phyloP scores from a whole-genome alignment of 2,888 invertebrate genomes.

The Ophion costatus region DNA sequence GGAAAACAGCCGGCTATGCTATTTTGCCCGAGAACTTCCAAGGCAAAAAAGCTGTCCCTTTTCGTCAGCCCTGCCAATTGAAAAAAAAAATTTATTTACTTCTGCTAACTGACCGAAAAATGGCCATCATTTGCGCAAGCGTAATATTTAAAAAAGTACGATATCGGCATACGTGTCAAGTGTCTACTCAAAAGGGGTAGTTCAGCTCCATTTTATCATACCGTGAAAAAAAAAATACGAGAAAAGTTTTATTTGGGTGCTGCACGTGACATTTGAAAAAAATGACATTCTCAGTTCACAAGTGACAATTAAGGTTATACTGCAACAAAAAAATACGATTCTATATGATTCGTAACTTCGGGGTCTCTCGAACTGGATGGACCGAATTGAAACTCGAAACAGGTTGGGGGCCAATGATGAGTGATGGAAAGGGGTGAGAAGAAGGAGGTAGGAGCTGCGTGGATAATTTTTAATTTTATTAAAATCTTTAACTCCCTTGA shows the following conservation, averaged over 20 bases:
- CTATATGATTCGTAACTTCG: not conserved
- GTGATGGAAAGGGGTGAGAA: slow-evolving; percentile 9
- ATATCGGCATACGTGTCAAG: not conserved
- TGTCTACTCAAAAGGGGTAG: not conserved
- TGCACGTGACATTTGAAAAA: not conserved
- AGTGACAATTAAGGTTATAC: not conserved
- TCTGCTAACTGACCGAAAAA: not conserved
- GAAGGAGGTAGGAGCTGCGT: not conserved
- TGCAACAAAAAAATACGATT: not conserved
- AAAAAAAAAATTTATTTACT: not conserved
- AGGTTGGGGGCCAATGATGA: slow-evolving; percentile 40
- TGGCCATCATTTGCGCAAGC: not conserved
- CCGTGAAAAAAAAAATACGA: not conserved
- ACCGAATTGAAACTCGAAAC: not conserved
- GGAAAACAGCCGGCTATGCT: slow-evolving; percentile 39
- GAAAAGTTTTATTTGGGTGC: not conserved
- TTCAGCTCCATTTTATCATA: not conserved
- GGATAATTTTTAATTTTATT: slow-evolving; percentile 54
- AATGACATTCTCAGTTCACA: not conserved
- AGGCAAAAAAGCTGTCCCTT: slow-evolving; percentile 25
- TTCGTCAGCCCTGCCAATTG: slow-evolving; percentile 6
- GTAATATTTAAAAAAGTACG: not conserved
- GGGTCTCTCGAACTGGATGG: not conserved
- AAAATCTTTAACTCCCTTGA: slow-evolving; percentile 42
- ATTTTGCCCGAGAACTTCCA: slow-evolving; percentile 22